Evolutionary conservation across 1,140 invertebrate genomes (phyloP).

Genomic region (Tribolium castaneum): DNA sequence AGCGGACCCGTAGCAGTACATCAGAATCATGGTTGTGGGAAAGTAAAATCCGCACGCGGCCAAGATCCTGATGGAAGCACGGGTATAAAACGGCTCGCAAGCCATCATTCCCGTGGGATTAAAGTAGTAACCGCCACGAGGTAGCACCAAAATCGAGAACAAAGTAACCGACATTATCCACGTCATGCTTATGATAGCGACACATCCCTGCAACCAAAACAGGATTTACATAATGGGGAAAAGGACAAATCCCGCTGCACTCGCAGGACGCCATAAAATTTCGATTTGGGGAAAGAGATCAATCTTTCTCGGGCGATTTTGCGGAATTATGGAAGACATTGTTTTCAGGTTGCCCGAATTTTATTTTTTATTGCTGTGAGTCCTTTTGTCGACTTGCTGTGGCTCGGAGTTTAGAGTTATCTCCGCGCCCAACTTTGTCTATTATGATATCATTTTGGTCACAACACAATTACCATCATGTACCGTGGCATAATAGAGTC

Average conservation of each 20-base stretch:
- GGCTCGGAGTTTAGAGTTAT: background rate
- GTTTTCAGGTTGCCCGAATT: background rate
- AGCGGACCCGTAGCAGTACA: conserved; percentile 90
- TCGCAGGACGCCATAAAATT: background rate
- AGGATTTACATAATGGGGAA: conserved; percentile 37
- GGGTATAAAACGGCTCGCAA: conserved; percentile 86
- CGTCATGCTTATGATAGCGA: conserved; percentile 82
- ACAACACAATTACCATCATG: background rate
- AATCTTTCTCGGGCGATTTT: background rate
- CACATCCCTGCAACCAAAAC: conserved; percentile 75
- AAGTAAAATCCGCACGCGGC: conserved; percentile 88
- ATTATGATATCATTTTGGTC: background rate
- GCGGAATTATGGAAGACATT: too few relatives aligned
- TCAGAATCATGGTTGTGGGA: conserved; percentile 88
- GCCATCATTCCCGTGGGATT: conserved; percentile 85
- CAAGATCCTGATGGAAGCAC: conserved; percentile 80
- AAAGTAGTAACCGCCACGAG: conserved; percentile 85
- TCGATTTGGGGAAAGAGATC: background rate
- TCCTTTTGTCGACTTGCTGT: too few relatives aligned
- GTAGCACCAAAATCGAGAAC: conserved; percentile 82
- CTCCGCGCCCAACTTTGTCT: background rate
- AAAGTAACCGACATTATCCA: conserved; percentile 84
- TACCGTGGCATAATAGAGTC: background rate
- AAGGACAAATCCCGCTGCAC: background rate
- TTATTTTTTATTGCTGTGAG: too few relatives aligned